phyloP scores from a whole-genome alignment of 2,888 invertebrate species.

The Leucania comma region DNA sequence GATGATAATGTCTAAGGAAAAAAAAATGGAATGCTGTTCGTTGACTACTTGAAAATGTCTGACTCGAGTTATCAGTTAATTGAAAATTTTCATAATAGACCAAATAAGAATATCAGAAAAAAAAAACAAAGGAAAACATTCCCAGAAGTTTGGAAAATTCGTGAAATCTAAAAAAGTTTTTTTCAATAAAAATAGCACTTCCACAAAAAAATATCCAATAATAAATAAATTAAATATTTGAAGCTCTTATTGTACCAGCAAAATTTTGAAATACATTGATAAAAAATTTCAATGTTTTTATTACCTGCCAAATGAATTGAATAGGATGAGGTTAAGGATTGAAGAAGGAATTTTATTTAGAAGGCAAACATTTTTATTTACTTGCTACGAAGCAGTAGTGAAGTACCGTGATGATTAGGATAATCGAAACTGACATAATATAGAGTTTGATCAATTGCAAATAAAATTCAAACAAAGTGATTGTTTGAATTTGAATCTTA shows the following conservation, averaged over 20 bases:
- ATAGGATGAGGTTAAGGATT: not conserved
- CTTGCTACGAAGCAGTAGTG: conserved; percentile 27
- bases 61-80: too few species aligned
- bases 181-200: too few species aligned
- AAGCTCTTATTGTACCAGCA: not conserved
- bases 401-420: conserved; percentile 10
- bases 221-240: too few species aligned
- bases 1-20: not conserved
- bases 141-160: not conserved
- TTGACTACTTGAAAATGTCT: not conserved
- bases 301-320: conserved; percentile 24
- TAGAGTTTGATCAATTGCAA: not conserved
- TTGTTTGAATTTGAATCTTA: too few species aligned
- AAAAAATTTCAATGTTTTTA: not conserved
- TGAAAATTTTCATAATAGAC: not conserved
- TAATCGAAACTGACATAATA: conserved; percentile 18
- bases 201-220: too few species aligned
- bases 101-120: not conserved
- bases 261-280: not conserved
- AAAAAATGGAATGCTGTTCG: not conserved
- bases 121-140: not conserved
- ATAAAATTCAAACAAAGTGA: too few species aligned
- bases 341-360: conserved; percentile 3
- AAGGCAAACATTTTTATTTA: conserved; percentile 24
- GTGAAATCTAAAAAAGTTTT: not conserved